Conservation (phyloP, 1,140 invertebrate species). For the Bicyclus anynana region DNA sequence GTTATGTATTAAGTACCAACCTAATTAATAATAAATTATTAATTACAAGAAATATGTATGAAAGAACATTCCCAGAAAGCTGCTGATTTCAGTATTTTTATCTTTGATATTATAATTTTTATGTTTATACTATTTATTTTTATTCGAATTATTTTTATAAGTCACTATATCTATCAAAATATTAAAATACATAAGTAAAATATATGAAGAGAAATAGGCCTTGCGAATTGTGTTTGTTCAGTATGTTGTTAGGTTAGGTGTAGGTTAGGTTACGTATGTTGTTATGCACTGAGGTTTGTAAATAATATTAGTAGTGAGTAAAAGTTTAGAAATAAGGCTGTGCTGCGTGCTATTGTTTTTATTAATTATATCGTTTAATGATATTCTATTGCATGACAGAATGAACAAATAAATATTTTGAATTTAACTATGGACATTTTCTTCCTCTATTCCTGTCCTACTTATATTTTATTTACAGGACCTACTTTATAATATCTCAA, state of each 20-base stretch:
- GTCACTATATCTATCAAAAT: too few species aligned
- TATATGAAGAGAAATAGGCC: too few species aligned
- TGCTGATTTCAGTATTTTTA: not conserved
- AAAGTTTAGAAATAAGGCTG: slow-evolving; percentile 13
- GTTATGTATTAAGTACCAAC: not conserved
- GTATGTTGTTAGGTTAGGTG: not conserved
- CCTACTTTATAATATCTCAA: too few species aligned
- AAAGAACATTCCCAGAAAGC: not conserved
- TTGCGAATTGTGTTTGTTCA: too few species aligned
- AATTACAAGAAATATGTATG: not conserved
- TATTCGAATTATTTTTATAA: not conserved
- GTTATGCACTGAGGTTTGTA: not conserved
- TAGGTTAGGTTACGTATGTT: not conserved
- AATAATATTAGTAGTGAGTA: not conserved
- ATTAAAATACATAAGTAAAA: too few species aligned
- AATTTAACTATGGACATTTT: not conserved
- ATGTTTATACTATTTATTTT: not conserved
- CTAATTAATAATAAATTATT: not conserved
- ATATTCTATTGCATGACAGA: slow-evolving; percentile 17
- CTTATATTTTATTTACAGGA: too few species aligned
- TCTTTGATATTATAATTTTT: not conserved
- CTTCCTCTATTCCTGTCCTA: too few species aligned
- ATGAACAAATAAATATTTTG: slow-evolving; percentile 20
- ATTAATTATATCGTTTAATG: slow-evolving; percentile 10
- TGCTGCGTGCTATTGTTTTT: slow-evolving; percentile 1